These are phyloP conservation scores for Eriocheir sinensis DNA, from an alignment of 1,140 invertebrate species.

Conservation along the genomic window DNA sequence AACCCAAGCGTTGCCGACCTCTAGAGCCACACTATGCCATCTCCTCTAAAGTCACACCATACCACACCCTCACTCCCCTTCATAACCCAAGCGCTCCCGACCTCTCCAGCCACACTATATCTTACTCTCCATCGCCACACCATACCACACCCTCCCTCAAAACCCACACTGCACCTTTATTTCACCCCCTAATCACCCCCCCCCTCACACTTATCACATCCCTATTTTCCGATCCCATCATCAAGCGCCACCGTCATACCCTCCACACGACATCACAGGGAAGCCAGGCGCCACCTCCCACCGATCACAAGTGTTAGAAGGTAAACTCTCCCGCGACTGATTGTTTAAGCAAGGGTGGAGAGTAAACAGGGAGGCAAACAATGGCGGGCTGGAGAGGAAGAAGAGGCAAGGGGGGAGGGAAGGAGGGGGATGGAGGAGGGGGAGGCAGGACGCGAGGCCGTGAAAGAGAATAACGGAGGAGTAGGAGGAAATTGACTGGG, in stretches of 20 bases:
- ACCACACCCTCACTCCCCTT: neutral
- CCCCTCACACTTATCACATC: neutral
- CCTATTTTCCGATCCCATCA: too few relatives aligned
- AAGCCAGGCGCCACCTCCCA: neutral
- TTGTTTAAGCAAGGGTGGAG: slow-evolving; percentile 14
- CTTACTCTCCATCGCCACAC: neutral
- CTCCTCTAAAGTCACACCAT: neutral
- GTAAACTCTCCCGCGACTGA: neutral
- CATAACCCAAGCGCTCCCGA: neutral
- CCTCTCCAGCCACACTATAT: neutral
- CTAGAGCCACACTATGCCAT: neutral
- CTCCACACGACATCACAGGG: neutral
- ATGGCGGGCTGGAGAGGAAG: neutral
- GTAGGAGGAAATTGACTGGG: neutral
- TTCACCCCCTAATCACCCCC: neutral
- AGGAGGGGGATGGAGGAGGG: neutral
- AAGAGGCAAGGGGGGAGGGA: neutral
- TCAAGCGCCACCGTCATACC: too few relatives aligned
- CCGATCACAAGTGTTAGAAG: slow-evolving; percentile 4
- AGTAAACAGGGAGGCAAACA: slow-evolving; percentile 12
- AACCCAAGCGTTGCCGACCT: neutral
- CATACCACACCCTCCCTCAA: too few relatives aligned
- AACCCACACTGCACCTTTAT: too few relatives aligned
- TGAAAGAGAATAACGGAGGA: neutral
- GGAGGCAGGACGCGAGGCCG: neutral